These are phyloP conservation scores for Halocynthia aurantium DNA, from an alignment of 23 tunicate species.

Conservation along the genomic window DNA sequence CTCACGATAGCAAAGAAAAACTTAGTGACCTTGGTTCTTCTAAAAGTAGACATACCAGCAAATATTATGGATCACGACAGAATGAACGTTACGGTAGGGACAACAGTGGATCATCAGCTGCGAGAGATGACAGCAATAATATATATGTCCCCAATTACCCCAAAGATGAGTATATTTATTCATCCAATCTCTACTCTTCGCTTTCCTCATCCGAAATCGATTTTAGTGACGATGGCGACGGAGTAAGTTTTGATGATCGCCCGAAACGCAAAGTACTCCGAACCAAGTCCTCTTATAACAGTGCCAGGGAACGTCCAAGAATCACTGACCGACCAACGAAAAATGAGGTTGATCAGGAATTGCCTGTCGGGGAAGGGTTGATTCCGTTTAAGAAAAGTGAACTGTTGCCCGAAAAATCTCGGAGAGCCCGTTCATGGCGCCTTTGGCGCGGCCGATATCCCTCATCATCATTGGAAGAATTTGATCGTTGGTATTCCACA, in stretches of 20 bases:
- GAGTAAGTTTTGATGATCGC: background rate
- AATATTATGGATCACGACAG: too few species aligned
- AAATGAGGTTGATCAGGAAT: background rate
- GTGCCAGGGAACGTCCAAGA: background rate
- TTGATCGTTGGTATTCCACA: too few species aligned
- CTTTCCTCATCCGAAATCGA: conserved; percentile 13
- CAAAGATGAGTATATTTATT: background rate
- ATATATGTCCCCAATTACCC: background rate
- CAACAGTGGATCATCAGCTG: too few species aligned
- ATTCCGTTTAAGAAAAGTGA: too few species aligned
- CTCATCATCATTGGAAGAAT: background rate
- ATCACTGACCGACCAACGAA: background rate
- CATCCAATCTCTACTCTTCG: conserved; percentile 6
- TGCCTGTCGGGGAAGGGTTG: too few species aligned
- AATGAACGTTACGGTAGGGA: too few species aligned
- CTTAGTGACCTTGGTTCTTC: too few species aligned
- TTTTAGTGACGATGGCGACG: conserved; percentile 17
- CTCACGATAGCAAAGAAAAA: too few species aligned
- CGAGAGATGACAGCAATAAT: too few species aligned
- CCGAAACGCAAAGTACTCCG: background rate
- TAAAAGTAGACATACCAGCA: too few species aligned
- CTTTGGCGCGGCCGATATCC: background rate
- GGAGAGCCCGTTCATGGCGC: background rate
- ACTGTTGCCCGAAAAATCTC: background rate
- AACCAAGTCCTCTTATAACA: conserved; percentile 1